phyloP scores from a whole-genome alignment of 2,797 vertebrate genomes.

The Phataginus tricuspis region DNA sequence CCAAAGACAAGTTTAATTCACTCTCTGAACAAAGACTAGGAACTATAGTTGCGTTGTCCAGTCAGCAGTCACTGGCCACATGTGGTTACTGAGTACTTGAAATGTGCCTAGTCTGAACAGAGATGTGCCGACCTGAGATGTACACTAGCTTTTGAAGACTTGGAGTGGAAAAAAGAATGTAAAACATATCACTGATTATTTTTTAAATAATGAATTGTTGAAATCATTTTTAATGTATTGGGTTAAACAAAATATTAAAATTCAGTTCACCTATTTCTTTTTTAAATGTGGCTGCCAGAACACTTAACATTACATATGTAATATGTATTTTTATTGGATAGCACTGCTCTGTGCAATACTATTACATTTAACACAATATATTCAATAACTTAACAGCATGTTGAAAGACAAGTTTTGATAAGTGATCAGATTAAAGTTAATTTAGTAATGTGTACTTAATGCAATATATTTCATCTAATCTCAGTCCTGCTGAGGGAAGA shows the following conservation, averaged over 20 bases:
- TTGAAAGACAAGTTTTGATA: slow-evolving; percentile 50
- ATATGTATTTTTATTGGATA: slow-evolving; percentile 39
- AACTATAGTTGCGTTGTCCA: neutral
- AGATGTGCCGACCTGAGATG: neutral
- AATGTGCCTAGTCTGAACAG: neutral
- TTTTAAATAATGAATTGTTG: neutral
- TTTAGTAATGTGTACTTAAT: neutral
- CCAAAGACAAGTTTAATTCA: slow-evolving; percentile 20
- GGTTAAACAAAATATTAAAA: slow-evolving; percentile 24
- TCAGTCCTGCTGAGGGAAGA: neutral
- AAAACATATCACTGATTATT: neutral
- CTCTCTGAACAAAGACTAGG: neutral
- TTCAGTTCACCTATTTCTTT: neutral
- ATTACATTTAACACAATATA: slow-evolving; percentile 17
- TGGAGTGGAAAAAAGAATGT: neutral
- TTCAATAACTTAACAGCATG: slow-evolving; percentile 13
- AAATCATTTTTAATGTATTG: neutral
- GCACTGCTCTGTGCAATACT: neutral
- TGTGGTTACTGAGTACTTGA: neutral
- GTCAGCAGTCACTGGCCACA: neutral
- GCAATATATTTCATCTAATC: neutral
- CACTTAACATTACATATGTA: neutral
- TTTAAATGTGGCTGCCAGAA: neutral
- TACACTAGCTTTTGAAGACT: slow-evolving; percentile 10
- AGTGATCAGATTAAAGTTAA: slow-evolving; percentile 34